phyloP scores from a whole-genome alignment of 2,888 invertebrate species.

The Phymatocera aterrima region DNA sequence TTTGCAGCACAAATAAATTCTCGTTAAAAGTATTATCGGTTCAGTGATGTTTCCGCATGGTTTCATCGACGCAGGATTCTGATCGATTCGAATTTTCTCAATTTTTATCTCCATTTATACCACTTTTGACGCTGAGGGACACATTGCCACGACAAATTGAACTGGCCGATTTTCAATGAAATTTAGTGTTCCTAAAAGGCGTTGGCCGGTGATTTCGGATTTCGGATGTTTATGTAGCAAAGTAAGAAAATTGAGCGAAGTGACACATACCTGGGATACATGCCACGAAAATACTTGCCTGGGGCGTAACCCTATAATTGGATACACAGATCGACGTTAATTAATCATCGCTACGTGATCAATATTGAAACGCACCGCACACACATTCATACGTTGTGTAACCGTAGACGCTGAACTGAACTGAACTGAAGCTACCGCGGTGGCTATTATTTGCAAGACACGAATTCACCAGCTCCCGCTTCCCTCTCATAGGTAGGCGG shows the following conservation, averaged over 20 bases:
- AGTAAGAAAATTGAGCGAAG: not conserved
- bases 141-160: not conserved
- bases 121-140: not conserved
- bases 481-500: not conserved
- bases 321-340: not conserved
- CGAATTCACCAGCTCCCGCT: constrained; percentile 18
- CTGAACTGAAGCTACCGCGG: not conserved
- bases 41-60: not conserved
- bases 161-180: not conserved
- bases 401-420: not conserved
- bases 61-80: not conserved
- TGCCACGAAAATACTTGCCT: not conserved
- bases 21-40: constrained; percentile 16
- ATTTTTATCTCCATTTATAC: not conserved
- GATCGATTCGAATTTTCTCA: not conserved
- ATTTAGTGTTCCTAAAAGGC: too few species aligned
- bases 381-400: not conserved
- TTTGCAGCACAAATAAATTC: not conserved
- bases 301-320: not conserved
- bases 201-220: not conserved
- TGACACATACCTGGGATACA: not conserved
- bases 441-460: constrained; percentile 20
- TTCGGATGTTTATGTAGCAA: not conserved
- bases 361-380: not conserved
- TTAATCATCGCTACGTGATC: constrained; percentile 4